Evolutionary conservation across 2,113 vertebrate species (phyloP).

Genomic region (human): GRCh38 chrX:4026001-4026500

Average conservation of each 20-base stretch:
- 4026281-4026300: not conserved
- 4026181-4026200: not conserved
- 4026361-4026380: not conserved
- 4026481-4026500: not conserved
- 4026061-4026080: not conserved
- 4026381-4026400: not conserved
- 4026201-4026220: not conserved
- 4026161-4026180: not conserved
- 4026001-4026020: not conserved
- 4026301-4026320: not conserved
- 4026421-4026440: not conserved
- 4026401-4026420: not conserved
- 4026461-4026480: too few species aligned
- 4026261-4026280: not conserved
- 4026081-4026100: not conserved
- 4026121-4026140: not conserved
- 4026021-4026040: not conserved
- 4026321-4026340: too few species aligned
- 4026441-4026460: too few species aligned
- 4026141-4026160: not conserved
- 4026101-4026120: not conserved
- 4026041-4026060: not conserved
- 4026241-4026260: too few species aligned
- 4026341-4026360: rapidly evolving
- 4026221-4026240: not conserved